phyloP scores from a whole-genome alignment of 2,888 invertebrate species.

The Leucophenga montana region DNA sequence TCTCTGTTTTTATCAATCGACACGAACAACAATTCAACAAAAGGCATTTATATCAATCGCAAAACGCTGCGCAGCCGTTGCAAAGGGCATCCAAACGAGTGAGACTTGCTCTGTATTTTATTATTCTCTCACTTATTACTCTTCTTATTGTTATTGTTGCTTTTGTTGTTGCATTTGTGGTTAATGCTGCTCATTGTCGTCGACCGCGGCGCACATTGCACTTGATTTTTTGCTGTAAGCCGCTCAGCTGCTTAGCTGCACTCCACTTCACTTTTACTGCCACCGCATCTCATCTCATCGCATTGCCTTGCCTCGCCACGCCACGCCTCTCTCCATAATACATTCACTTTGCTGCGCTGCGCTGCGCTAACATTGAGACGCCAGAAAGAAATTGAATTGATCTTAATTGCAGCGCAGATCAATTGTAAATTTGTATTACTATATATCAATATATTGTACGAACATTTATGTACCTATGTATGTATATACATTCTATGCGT shows the following conservation, averaged over 20 bases:
- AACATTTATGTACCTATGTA: no score
- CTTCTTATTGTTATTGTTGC: not conserved
- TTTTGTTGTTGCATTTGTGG: not conserved
- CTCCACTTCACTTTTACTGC: not conserved
- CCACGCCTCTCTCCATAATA: not conserved
- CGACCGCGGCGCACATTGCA: not conserved
- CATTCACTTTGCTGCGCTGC: not conserved
- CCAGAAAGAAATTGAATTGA: slow-evolving; percentile 53
- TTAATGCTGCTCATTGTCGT: not conserved
- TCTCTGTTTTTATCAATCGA: not conserved
- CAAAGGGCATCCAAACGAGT: not conserved
- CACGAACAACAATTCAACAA: slow-evolving; percentile 4
- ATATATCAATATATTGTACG: no score
- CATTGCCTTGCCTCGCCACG: not conserved
- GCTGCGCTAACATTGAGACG: not conserved
- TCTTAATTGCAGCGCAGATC: slow-evolving; percentile 56
- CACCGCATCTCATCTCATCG: not conserved
- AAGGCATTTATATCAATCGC: not conserved
- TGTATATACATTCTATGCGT: no score
- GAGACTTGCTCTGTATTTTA: no score
- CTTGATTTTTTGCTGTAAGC: not conserved
- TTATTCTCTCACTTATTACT: no score
- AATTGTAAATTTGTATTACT: not conserved
- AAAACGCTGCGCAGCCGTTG: not conserved
- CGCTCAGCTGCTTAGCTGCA: not conserved